These are phyloP conservation scores for Gallirallus australis DNA, from an alignment of 2,797 vertebrate genomes.

Conservation along the genomic window DNA sequence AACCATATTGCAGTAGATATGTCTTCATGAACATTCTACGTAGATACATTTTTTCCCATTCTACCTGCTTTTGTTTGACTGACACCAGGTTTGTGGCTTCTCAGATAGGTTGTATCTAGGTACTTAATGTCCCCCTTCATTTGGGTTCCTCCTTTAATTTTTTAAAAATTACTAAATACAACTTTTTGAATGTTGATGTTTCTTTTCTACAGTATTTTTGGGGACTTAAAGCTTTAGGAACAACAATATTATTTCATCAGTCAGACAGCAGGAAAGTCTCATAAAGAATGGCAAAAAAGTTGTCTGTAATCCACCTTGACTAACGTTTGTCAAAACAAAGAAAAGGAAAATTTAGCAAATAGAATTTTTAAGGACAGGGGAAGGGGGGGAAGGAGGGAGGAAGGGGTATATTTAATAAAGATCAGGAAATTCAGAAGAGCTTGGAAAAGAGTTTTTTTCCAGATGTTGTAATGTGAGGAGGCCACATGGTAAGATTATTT, in stretches of 20 bases:
- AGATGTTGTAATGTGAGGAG: conserved; percentile 51
- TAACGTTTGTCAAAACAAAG: conserved; percentile 47
- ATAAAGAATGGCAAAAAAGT: not conserved
- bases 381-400: not conserved
- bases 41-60: not conserved
- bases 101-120: not conserved
- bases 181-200: not conserved
- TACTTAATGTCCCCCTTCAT: not conserved
- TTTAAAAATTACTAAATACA: not conserved
- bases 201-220: conserved; percentile 23
- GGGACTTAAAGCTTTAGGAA: conserved; percentile 1
- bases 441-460: not conserved
- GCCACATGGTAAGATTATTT: conserved; percentile 20
- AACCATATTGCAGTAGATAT: not conserved
- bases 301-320: conserved; percentile 46
- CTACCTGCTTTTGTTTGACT: not conserved
- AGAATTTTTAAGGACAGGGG: conserved; percentile 17
- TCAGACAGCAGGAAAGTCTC: conserved; percentile 25
- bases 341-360: conserved; percentile 24
- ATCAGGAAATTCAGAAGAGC: conserved; percentile 38
- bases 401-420: conserved; percentile 33
- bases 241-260: not conserved
- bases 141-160: not conserved
- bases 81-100: not conserved
- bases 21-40: not conserved